These are phyloP conservation scores for Hiodon alosoides DNA, from an alignment of 2,113 vertebrate species.

Conservation along the genomic window DNA sequence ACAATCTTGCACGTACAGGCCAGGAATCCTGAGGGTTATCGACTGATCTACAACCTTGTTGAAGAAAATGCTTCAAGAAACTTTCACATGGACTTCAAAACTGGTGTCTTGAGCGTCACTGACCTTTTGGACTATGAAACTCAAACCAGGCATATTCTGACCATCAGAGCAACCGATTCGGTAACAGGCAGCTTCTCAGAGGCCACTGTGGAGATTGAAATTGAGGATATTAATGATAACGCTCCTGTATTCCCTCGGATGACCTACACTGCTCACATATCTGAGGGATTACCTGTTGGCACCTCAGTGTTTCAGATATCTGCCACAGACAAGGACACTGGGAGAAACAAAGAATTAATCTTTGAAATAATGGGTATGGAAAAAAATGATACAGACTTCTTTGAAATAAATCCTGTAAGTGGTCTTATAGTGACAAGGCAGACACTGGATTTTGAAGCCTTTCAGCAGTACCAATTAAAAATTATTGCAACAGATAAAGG, in stretches of 20 bases:
- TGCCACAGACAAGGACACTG: conserved; percentile 81
- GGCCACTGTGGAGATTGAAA: conserved; percentile 80
- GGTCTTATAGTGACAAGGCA: conserved; percentile 77
- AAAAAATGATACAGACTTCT: conserved; percentile 68
- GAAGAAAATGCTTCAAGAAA: conserved; percentile 76
- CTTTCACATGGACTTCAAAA: conserved; percentile 89
- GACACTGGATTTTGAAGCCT: conserved; percentile 78
- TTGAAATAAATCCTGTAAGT: conserved; percentile 70
- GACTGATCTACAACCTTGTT: conserved; percentile 87
- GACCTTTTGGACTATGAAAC: conserved; percentile 86
- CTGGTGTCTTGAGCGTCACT: conserved; percentile 78
- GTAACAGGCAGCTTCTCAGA: conserved; percentile 83
- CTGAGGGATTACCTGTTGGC: conserved; percentile 72
- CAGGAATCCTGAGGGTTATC: conserved; percentile 86
- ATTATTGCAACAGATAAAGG: conserved; percentile 79
- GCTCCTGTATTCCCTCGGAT: conserved; percentile 72
- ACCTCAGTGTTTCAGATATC: conserved; percentile 74
- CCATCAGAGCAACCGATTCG: conserved; percentile 83
- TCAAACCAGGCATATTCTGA: conserved; percentile 70
- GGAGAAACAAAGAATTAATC: conserved; percentile 72
- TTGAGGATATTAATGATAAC: conserved; percentile 92
- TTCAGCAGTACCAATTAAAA: conserved; percentile 72
- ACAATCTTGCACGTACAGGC: conserved; percentile 91
- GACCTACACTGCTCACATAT: conserved; percentile 60
- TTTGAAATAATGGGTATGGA: conserved; percentile 75